phyloP scores from a whole-genome alignment of 2,797 vertebrate genomes.

The Sebastolobus alascanus region DNA sequence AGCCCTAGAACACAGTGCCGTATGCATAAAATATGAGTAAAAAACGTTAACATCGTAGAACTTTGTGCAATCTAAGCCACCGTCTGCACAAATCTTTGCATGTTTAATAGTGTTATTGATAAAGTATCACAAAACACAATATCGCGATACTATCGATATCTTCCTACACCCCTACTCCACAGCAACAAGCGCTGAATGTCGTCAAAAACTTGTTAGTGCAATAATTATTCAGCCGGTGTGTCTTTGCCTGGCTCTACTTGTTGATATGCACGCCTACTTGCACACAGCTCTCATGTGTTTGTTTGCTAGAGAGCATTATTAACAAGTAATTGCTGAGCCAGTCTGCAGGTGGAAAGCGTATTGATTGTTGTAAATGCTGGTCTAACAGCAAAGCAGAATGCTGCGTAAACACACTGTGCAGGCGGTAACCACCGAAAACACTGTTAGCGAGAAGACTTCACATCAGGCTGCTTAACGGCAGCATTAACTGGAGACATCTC shows the following conservation, averaged over 20 bases:
- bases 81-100: background rate
- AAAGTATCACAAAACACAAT: background rate
- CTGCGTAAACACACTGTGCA: constrained; percentile 53
- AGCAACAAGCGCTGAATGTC: background rate
- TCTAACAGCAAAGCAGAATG: constrained; percentile 42
- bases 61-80: background rate
- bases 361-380: constrained; percentile 59
- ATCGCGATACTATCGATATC: background rate
- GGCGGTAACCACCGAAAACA: constrained; percentile 37
- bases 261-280: constrained; percentile 19
- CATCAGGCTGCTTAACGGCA: constrained; percentile 25
- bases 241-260: constrained; percentile 1
- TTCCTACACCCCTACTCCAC: background rate
- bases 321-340: constrained; percentile 57
- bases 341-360: constrained; percentile 50
- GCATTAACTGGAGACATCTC: constrained; percentile 2
- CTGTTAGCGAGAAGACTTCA: constrained; percentile 29
- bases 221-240: background rate
- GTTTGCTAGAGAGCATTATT: constrained; percentile 38
- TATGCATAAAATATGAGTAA: too few relatives aligned
- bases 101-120: background rate
- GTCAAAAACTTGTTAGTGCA: background rate
- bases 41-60: background rate
- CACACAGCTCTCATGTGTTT: constrained; percentile 30
- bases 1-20: too few relatives aligned